These are phyloP conservation scores for Hydraecia micacea DNA, from an alignment of 2,888 invertebrate genomes.

Conservation along the genomic window DNA sequence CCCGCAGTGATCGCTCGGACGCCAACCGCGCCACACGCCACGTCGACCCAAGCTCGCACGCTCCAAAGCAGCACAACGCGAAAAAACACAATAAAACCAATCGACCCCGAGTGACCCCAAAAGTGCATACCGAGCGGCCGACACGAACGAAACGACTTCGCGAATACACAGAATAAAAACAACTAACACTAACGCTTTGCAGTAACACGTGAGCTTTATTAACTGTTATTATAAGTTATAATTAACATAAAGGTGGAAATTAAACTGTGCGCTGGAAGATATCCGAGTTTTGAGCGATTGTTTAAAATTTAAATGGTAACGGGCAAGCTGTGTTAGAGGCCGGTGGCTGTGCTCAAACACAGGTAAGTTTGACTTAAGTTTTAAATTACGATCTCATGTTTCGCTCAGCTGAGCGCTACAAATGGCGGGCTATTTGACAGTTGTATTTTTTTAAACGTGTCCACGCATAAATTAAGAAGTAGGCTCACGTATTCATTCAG, in stretches of 20 bases:
- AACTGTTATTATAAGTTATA: slow-evolving; percentile 74
- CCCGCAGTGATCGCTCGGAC: slow-evolving; percentile 85
- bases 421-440: slow-evolving; percentile 70
- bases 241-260: slow-evolving; percentile 81
- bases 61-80: slow-evolving; percentile 66
- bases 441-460: slow-evolving; percentile 76
- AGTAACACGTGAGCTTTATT: slow-evolving; percentile 84
- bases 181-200: slow-evolving; percentile 80
- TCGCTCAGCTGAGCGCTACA: slow-evolving; percentile 65
- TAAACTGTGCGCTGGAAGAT: slow-evolving; percentile 79
- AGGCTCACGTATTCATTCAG: slow-evolving; percentile 65
- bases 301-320: slow-evolving; percentile 71
- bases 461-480: slow-evolving; percentile 76
- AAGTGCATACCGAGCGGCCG: slow-evolving; percentile 83
- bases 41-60: slow-evolving; percentile 56
- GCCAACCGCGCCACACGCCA: slow-evolving; percentile 78
- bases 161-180: slow-evolving; percentile 73
- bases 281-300: slow-evolving; percentile 66
- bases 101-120: slow-evolving; percentile 86
- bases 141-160: slow-evolving; percentile 86
- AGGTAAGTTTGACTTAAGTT: slow-evolving; percentile 78
- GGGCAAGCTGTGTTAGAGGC: slow-evolving; percentile 68
- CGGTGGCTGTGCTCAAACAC: slow-evolving; percentile 70
- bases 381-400: slow-evolving; percentile 32
- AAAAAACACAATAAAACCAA: slow-evolving; percentile 74